Percentiles rank a stretch among this genome's conserved stretches.
Conservation (phyloP, 2,888 invertebrate species). For the Perizoma flavofasciatum region DNA sequence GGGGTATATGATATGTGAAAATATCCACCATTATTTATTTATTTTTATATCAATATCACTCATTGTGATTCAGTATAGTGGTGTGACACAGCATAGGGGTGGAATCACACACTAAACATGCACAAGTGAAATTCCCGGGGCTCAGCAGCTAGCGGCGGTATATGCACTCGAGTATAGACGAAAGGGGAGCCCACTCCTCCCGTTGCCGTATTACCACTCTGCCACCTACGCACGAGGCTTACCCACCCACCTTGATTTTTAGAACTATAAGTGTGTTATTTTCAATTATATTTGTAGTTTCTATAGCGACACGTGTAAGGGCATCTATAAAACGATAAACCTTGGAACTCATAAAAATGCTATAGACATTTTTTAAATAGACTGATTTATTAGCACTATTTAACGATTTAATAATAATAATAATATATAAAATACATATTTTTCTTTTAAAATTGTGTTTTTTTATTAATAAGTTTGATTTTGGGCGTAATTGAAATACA, state of each 20-base stretch:
- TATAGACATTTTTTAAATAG: conserved; percentile 4
- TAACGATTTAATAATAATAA: background rate
- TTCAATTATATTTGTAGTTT: conserved; percentile 31
- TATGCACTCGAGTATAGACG: conserved; percentile 76
- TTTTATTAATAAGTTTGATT: no score
- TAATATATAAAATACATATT: no score
- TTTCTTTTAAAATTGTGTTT: no score
- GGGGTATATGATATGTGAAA: no score
- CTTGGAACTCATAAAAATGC: conserved; percentile 8
- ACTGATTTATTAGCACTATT: conserved; percentile 24
- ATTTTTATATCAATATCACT: background rate
- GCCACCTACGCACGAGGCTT: conserved; percentile 41
- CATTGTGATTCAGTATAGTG: background rate
- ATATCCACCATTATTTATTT: no score
- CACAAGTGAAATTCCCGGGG: conserved; percentile 72
- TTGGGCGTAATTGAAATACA: no score
- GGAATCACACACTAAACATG: conserved; percentile 49
- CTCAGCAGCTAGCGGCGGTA: conserved; percentile 52
- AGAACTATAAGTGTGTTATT: conserved; percentile 54
- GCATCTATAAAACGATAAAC: conserved; percentile 1
- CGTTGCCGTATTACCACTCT: conserved; percentile 29
- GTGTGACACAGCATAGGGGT: conserved; percentile 6
- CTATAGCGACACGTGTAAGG: background rate
- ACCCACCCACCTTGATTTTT: conserved; percentile 70
- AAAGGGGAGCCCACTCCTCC: conserved; percentile 39